Percentiles rank a stretch among this genome's conserved stretches.
These are phyloP conservation scores for Paratrypauchen microcephalus DNA, from an alignment of 2,797 vertebrate genomes.

Conservation along the genomic window DNA sequence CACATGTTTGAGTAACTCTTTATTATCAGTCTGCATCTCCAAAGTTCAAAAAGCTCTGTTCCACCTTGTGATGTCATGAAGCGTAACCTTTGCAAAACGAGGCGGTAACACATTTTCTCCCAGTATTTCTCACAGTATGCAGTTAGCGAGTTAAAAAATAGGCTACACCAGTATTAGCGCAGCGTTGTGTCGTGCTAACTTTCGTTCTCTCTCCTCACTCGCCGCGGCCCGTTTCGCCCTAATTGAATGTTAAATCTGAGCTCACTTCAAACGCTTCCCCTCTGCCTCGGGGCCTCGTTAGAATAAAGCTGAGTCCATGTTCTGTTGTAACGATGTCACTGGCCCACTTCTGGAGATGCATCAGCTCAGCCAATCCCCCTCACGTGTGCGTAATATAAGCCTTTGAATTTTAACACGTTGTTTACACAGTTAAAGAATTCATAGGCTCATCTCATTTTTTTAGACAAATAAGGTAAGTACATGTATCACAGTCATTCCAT, in stretches of 20 bases:
- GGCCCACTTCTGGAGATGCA: conserved; percentile 12
- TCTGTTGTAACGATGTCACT: conserved; percentile 51
- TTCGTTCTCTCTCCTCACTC: conserved; percentile 21
- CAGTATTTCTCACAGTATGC: background rate
- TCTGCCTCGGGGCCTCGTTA: conserved; percentile 50
- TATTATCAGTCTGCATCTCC: too few relatives aligned
- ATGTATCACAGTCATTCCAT: too few relatives aligned
- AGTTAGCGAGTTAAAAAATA: background rate
- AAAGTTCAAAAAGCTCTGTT: too few relatives aligned
- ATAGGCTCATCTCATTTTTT: background rate
- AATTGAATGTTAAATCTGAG: conserved; percentile 18
- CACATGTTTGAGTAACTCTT: too few relatives aligned
- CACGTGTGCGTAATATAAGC: conserved; percentile 3
- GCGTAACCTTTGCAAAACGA: background rate
- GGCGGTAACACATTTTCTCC: background rate
- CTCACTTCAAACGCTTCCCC: conserved; percentile 48
- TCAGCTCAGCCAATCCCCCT: background rate
- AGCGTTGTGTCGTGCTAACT: background rate
- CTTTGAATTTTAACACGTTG: background rate
- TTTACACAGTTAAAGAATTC: background rate
- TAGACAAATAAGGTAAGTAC: background rate
- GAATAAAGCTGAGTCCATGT: conserved; percentile 62
- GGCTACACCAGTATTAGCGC: background rate
- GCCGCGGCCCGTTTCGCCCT: conserved; percentile 24
- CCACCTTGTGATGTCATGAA: too few relatives aligned